phyloP scores from a whole-genome alignment of 2,888 invertebrate species.

The Crepidodera aurea region DNA sequence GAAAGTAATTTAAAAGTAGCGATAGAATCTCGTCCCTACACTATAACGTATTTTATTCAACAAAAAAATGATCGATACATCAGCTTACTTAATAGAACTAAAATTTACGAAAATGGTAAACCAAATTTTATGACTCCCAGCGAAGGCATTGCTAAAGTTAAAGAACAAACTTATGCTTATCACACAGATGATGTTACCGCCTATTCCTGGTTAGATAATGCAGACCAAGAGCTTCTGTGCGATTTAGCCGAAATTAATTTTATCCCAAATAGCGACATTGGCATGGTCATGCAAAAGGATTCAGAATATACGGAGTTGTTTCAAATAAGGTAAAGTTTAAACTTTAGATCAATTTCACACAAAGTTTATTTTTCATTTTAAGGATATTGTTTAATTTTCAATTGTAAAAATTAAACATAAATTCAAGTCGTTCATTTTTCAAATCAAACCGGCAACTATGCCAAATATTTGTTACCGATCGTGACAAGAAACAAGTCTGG shows the following conservation, averaged over 20 bases:
- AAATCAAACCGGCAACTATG: no score
- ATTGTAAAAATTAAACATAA: no score
- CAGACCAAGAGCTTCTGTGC: slow-evolving; percentile 62
- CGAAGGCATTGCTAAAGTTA: slow-evolving; percentile 60
- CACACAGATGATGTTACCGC: slow-evolving; percentile 63
- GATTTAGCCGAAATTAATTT: slow-evolving; percentile 59
- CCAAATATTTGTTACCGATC: no score
- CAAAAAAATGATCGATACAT: slow-evolving; percentile 45
- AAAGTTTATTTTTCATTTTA: no score
- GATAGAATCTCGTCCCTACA: slow-evolving; percentile 64
- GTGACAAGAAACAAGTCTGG: no score
- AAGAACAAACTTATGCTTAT: slow-evolving; percentile 64
- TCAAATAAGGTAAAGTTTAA: slow-evolving; percentile 47
- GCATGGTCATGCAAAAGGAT: slow-evolving; percentile 59
- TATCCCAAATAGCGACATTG: slow-evolving; percentile 52
- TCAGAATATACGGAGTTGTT: slow-evolving; percentile 55
- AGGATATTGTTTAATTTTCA: no score
- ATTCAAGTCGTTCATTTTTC: no score
- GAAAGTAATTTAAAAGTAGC: slow-evolving; percentile 63
- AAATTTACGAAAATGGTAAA: slow-evolving; percentile 39
- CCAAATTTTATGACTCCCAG: slow-evolving; percentile 41
- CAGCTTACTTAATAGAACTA: slow-evolving; percentile 45
- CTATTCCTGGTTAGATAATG: slow-evolving; percentile 58
- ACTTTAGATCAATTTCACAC: no score
- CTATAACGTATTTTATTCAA: slow-evolving; percentile 54